Evolutionary conservation across 1,140 invertebrate genomes (phyloP).

Genomic region (Brachionus paranguensis): DNA sequence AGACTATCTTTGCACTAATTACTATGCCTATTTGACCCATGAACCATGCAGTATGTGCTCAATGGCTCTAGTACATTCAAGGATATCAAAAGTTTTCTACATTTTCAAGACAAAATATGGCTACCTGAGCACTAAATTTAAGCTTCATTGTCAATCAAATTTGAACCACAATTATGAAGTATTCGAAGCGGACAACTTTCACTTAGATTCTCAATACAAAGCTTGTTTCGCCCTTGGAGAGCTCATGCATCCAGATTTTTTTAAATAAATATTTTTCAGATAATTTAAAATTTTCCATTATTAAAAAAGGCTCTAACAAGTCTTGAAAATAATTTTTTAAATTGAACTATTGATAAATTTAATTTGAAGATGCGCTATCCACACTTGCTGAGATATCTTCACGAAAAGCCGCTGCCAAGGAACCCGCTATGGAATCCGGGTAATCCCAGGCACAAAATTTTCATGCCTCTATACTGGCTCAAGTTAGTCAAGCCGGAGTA

Average conservation of each 20-base stretch:
- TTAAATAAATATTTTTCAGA: not conserved
- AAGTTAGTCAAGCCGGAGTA: constrained; percentile 11
- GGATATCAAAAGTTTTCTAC: constrained; percentile 19
- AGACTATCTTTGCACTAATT: constrained; percentile 36
- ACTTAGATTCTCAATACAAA: not conserved
- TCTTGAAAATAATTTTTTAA: not conserved
- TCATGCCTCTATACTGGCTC: constrained; percentile 32
- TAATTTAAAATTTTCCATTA: not conserved
- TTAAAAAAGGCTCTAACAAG: not conserved
- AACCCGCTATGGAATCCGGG: constrained; percentile 38
- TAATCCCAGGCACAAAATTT: constrained; percentile 12
- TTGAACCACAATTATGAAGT: constrained; percentile 34
- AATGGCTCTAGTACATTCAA: constrained; percentile 38
- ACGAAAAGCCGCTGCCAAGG: constrained; percentile 22
- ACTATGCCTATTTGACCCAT: constrained; percentile 30
- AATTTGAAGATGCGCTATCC: constrained; percentile 14
- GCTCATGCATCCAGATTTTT: not conserved
- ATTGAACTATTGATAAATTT: not conserved
- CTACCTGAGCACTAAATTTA: not conserved
- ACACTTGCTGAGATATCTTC: constrained; percentile 10
- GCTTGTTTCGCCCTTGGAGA: not conserved
- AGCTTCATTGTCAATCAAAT: constrained; percentile 22
- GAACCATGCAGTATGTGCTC: constrained; percentile 40
- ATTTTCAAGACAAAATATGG: not conserved
- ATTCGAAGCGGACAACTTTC: not conserved